Conservation (phyloP, 2,888 invertebrate species). For the Drosophila austrosaltans region DNA sequence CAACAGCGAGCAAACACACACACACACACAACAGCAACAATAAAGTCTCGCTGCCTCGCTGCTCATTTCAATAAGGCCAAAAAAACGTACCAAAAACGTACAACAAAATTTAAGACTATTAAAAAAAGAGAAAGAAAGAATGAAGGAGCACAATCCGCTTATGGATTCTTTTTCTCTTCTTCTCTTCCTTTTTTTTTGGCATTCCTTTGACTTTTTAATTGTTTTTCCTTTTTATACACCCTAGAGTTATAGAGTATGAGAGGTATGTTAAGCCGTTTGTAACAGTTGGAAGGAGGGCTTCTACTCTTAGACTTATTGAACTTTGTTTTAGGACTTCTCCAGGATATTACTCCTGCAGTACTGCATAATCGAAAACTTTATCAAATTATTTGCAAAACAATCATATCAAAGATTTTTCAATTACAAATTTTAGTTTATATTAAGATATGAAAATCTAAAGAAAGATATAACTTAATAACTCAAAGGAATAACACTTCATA, state of each 20-base stretch:
- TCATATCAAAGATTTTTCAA: too few relatives aligned
- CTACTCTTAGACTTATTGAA: too few relatives aligned
- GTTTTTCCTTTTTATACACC: constrained; percentile 29
- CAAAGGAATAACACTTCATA: too few relatives aligned
- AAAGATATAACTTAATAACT: too few relatives aligned
- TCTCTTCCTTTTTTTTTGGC: neutral
- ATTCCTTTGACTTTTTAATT: constrained; percentile 30
- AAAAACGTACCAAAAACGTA: constrained; percentile 24
- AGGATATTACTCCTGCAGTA: too few relatives aligned
- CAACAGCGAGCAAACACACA: constrained; percentile 1
- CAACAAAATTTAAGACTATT: constrained; percentile 66
- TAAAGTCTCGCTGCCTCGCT: constrained; percentile 24
- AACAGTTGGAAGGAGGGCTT: neutral
- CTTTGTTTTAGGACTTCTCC: too few relatives aligned
- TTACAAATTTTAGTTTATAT: too few relatives aligned
- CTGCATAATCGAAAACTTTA: too few relatives aligned
- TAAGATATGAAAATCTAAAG: too few relatives aligned
- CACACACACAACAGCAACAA: constrained; percentile 15
- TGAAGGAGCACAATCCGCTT: constrained; percentile 67
- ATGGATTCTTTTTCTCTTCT: constrained; percentile 40
- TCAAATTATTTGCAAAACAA: too few relatives aligned
- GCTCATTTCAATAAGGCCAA: constrained; percentile 74
- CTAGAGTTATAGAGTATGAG: neutral
- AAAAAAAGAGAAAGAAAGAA: constrained; percentile 38
- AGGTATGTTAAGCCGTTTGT: neutral